Evolutionary conservation across 2,797 vertebrate genomes (phyloP).

Genomic region (Smutsia temminckii): DNA sequence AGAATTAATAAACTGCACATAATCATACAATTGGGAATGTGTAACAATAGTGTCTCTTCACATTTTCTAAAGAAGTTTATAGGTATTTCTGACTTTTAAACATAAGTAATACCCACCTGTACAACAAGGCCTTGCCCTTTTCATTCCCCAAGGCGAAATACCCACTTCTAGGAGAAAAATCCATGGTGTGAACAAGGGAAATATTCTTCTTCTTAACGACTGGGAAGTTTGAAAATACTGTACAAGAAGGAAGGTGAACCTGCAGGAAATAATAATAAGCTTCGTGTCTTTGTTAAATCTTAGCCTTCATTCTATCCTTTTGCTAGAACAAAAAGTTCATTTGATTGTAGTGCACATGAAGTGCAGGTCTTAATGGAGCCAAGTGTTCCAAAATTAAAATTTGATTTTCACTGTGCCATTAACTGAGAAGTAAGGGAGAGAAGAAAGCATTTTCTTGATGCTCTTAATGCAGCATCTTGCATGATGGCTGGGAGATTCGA

Average conservation of each 20-base stretch:
- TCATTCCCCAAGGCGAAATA: slow-evolving; percentile 95
- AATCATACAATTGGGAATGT: neutral
- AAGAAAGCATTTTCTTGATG: neutral
- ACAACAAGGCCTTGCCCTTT: slow-evolving; percentile 93
- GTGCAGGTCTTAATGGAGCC: neutral
- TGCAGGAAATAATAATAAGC: slow-evolving; percentile 73
- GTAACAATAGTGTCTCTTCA: neutral
- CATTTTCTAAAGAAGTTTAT: neutral
- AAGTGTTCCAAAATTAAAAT: slow-evolving; percentile 41
- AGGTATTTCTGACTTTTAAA: neutral
- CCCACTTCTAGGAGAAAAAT: slow-evolving; percentile 95
- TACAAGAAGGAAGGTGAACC: slow-evolving; percentile 94
- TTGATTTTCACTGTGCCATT: neutral
- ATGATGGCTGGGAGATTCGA: neutral
- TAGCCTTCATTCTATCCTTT: neutral
- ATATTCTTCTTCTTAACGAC: slow-evolving; percentile 87
- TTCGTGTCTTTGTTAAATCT: slow-evolving; percentile 2
- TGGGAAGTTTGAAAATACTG: slow-evolving; percentile 96
- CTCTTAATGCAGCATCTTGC: neutral
- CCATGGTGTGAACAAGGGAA: slow-evolving; percentile 87
- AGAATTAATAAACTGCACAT: neutral
- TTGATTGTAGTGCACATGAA: neutral
- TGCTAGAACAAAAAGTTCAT: neutral
- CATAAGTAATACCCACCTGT: slow-evolving; percentile 86
- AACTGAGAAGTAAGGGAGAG: neutral